Percentiles rank a stretch among this genome's conserved stretches.
Conservation (phyloP, 2,113 vertebrate genomes). For the Stictonetta naevosa region DNA sequence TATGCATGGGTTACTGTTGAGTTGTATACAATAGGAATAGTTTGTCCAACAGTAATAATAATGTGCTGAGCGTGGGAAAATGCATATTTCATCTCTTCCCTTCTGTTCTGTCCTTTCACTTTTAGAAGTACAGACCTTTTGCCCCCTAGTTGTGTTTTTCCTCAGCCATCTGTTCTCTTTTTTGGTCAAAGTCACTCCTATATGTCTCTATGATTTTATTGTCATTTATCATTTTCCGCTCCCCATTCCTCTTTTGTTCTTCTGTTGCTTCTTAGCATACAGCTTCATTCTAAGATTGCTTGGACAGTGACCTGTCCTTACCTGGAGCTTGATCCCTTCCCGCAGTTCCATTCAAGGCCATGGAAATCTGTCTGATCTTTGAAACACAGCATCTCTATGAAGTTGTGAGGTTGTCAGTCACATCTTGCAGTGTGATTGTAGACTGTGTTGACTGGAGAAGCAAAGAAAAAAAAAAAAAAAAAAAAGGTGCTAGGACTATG, state of each 20-base stretch:
- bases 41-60: neutral
- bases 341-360: neutral
- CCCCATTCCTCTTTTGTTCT: neutral
- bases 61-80: neutral
- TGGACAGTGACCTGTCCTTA: neutral
- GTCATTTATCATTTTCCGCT: neutral
- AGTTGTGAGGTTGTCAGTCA: conserved; percentile 19
- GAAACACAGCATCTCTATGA: neutral
- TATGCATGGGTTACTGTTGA: neutral
- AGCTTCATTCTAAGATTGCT: neutral
- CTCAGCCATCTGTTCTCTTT: neutral
- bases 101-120: neutral
- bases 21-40: neutral
- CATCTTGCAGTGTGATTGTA: neutral
- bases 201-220: neutral
- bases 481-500: neutral
- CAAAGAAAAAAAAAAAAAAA: neutral
- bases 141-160: neutral
- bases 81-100: neutral
- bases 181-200: neutral
- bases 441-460: neutral
- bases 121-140: neutral
- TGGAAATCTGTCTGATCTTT: neutral
- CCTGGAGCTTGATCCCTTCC: neutral
- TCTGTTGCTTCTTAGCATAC: neutral